Conservation (phyloP, 2,888 invertebrate species). For the Tethea ocularis region DNA sequence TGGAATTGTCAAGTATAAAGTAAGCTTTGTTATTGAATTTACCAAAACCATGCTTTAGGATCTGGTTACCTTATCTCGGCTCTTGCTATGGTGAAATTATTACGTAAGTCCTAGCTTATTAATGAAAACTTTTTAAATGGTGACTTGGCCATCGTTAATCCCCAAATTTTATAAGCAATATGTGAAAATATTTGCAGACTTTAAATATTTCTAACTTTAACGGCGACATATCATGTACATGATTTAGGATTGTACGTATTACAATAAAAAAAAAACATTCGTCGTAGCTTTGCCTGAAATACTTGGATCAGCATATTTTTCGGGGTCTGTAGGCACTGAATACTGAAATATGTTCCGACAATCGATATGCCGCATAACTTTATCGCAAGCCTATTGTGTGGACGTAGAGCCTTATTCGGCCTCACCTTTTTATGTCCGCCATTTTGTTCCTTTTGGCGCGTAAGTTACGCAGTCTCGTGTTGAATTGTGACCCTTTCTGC, state of each 20-base stretch:
- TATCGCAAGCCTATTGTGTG: constrained; percentile 3
- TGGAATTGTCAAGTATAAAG: too few relatives aligned
- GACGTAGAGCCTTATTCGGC: background rate
- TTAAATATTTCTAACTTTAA: too few relatives aligned
- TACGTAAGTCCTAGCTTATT: too few relatives aligned
- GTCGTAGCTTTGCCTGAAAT: constrained; percentile 1
- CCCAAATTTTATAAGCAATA: too few relatives aligned
- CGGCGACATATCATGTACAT: too few relatives aligned
- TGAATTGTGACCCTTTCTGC: constrained; percentile 20
- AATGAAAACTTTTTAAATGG: too few relatives aligned
- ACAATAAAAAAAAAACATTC: background rate
- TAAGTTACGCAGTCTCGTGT: constrained; percentile 12
- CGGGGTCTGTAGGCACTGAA: background rate
- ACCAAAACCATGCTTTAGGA: too few relatives aligned
- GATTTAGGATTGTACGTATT: background rate
- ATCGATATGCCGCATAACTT: constrained; percentile 6
- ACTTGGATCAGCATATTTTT: background rate
- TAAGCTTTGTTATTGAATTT: too few relatives aligned
- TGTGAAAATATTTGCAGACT: too few relatives aligned
- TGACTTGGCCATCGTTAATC: too few relatives aligned
- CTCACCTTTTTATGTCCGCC: constrained; percentile 10
- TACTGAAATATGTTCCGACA: constrained; percentile 4
- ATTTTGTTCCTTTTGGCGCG: constrained; percentile 7
- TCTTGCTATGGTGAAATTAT: too few relatives aligned
- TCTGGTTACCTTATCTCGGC: too few relatives aligned